Evolutionary conservation across 2,888 invertebrate genomes (phyloP).

Genomic region (Brenthis hecate): DNA sequence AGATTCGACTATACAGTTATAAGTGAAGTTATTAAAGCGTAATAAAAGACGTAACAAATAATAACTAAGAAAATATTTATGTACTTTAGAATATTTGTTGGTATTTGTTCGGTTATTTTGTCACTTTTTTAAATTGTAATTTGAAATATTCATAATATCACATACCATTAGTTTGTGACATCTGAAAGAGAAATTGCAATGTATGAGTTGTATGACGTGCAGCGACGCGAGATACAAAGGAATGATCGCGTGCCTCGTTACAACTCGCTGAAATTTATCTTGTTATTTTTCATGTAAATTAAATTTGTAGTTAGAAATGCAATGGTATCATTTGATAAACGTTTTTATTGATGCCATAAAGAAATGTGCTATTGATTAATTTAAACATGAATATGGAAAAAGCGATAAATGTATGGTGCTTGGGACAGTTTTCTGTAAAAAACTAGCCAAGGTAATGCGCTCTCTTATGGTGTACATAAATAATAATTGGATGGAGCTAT

Average conservation of each 20-base stretch:
- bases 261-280: slow-evolving; percentile 7
- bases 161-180: not conserved
- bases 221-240: slow-evolving; percentile 19
- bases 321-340: not conserved
- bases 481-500: no score
- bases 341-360: not conserved
- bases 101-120: not conserved
- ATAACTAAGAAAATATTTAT: no score
- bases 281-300: slow-evolving; percentile 9
- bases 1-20: no score
- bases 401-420: no score
- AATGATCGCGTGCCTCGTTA: slow-evolving; percentile 21
- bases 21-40: no score
- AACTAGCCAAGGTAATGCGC: no score
- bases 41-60: no score
- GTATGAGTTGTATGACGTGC: slow-evolving; percentile 27
- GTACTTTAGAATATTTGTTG: no score
- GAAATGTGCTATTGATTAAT: not conserved
- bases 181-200: slow-evolving; percentile 14
- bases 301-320: not conserved
- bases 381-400: not conserved
- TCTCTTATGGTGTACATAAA: no score
- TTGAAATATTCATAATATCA: not conserved
- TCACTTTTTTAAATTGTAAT: not conserved
- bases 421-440: no score